These are phyloP conservation scores for Okapia johnstoni DNA, from an alignment of 2,113 vertebrate genomes.

Conservation along the genomic window DNA sequence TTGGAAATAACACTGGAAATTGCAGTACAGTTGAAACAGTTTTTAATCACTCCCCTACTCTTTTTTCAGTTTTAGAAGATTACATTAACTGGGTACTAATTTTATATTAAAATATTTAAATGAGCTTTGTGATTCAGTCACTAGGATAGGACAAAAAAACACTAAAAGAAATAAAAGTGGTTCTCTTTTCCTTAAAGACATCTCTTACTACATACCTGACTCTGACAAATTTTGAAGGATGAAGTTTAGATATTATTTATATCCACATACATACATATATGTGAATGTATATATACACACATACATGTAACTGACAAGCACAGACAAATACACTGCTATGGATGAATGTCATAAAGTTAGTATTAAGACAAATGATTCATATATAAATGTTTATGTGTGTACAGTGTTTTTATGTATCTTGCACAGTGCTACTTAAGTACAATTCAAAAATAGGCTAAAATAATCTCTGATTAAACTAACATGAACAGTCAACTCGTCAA, in stretches of 20 bases:
- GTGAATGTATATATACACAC: neutral
- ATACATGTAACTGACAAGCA: neutral
- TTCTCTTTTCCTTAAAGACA: neutral
- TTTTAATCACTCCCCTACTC: neutral
- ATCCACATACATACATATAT: neutral
- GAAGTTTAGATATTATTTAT: neutral
- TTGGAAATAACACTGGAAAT: neutral
- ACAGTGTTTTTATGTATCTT: neutral
- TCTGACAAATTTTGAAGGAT: neutral
- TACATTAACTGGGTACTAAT: neutral
- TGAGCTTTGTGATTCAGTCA: neutral
- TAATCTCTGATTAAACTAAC: neutral
- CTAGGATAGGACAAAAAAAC: neutral
- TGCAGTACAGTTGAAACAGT: neutral
- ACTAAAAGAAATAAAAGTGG: neutral
- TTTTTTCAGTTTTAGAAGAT: neutral
- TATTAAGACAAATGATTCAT: neutral
- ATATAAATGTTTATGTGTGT: neutral
- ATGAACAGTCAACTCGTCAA: neutral
- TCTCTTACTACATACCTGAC: neutral
- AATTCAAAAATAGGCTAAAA: neutral
- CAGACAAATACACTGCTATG: neutral
- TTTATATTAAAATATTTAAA: neutral
- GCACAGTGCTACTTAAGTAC: neutral
- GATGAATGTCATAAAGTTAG: neutral